Conservation (phyloP, 2,888 invertebrate species). For the Orthosia incerta region DNA sequence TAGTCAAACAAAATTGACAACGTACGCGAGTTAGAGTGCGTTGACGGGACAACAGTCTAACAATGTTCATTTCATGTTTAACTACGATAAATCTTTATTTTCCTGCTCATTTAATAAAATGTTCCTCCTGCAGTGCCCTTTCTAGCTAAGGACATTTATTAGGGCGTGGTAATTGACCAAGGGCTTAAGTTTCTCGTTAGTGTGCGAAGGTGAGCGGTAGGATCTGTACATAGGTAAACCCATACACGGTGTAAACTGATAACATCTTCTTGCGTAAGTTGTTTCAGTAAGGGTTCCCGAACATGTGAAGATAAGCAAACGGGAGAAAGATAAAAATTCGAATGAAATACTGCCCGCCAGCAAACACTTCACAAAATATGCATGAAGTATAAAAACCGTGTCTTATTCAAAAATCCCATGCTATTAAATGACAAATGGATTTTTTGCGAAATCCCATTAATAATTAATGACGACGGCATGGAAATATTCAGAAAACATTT, state of each 20-base stretch:
- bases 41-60: constrained; percentile 2
- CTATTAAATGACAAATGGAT: constrained; percentile 23
- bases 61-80: constrained; percentile 31
- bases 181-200: not conserved
- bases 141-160: not conserved
- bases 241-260: constrained; percentile 10
- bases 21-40: constrained; percentile 26
- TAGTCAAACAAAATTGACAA: constrained; percentile 51
- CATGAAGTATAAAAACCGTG: constrained; percentile 1
- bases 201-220: not conserved
- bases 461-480: constrained; percentile 41
- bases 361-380: constrained; percentile 28
- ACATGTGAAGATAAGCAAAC: constrained; percentile 2
- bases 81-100: constrained; percentile 3
- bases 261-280: constrained; percentile 23
- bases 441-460: constrained; percentile 34
- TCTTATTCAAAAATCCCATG: constrained; percentile 17
- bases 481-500: constrained; percentile 39
- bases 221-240: not conserved
- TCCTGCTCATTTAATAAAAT: constrained; percentile 20
- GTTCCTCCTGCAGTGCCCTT: constrained; percentile 3
- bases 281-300: constrained; percentile 2
- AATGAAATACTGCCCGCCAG: constrained; percentile 6
- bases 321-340: not conserved
- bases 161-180: not conserved